These are phyloP conservation scores for Prorops nasuta DNA, from an alignment of 1,140 invertebrate genomes.

Conservation along the genomic window DNA sequence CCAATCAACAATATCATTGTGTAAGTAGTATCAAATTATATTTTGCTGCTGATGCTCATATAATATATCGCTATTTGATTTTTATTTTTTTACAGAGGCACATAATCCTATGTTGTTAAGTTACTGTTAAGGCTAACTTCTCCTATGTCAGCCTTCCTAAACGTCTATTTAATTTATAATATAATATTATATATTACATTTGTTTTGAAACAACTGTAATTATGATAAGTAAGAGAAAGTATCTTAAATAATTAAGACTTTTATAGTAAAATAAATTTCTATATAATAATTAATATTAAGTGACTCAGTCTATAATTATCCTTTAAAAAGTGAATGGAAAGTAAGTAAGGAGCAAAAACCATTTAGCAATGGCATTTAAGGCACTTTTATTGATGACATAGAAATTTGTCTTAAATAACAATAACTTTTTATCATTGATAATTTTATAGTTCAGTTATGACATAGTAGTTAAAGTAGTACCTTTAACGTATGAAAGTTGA, in stretches of 20 bases:
- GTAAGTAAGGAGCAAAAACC: not conserved
- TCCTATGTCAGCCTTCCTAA: constrained; percentile 7
- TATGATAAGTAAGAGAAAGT: constrained; percentile 22
- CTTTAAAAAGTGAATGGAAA: not conserved
- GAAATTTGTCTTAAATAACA: constrained; percentile 39
- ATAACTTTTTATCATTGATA: constrained; percentile 38
- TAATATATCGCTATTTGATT: not conserved
- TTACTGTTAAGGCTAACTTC: constrained; percentile 32
- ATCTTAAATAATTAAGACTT: constrained; percentile 36
- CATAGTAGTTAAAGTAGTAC: constrained; percentile 6
- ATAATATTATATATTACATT: constrained; percentile 27
- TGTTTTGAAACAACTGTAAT: constrained; percentile 31
- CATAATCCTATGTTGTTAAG: constrained; percentile 30
- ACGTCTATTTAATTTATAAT: constrained; percentile 38
- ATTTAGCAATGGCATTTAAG: constrained; percentile 32
- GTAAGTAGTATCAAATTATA: constrained; percentile 55
- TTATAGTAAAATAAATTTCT: constrained; percentile 41
- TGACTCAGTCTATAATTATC: not conserved
- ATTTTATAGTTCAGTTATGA: constrained; percentile 19
- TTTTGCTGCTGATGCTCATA: too few relatives aligned
- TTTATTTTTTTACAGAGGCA: constrained; percentile 38
- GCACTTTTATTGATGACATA: constrained; percentile 49
- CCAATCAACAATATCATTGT: constrained; percentile 99
- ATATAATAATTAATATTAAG: constrained; percentile 1
- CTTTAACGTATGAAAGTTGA: constrained; percentile 18